These are phyloP conservation scores for Kuschelorhynchus macadamiae DNA, from an alignment of 2,888 invertebrate species.

Conservation along the genomic window DNA sequence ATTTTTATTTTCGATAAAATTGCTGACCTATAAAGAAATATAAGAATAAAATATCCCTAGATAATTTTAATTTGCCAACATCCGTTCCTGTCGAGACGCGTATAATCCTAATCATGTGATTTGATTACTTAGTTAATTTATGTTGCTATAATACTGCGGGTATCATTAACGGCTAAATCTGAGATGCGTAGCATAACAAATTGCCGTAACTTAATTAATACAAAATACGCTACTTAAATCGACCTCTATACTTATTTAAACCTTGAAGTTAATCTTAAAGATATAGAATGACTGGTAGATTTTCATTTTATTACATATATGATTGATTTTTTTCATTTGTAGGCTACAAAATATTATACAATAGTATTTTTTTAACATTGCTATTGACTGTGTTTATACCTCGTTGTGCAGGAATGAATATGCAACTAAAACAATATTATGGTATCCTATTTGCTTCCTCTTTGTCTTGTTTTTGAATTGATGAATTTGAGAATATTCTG, in stretches of 20 bases:
- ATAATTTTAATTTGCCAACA: constrained; percentile 9
- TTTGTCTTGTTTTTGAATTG: too few species aligned
- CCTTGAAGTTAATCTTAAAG: constrained; percentile 9
- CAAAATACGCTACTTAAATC: constrained; percentile 26
- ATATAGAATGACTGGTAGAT: not conserved
- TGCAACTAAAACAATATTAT: too few species aligned
- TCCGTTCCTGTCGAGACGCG: constrained; percentile 6
- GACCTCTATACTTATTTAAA: constrained; percentile 1
- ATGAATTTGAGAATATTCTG: too few species aligned
- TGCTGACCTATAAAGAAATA: too few species aligned
- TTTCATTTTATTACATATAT: not conserved
- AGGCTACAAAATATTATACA: too few species aligned
- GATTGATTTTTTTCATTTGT: too few species aligned
- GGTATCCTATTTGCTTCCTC: too few species aligned
- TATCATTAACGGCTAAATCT: constrained; percentile 29
- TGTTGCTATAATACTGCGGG: constrained; percentile 35
- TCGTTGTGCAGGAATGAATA: too few species aligned
- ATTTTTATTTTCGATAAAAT: too few species aligned
- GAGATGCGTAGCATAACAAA: constrained; percentile 33
- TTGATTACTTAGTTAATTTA: constrained; percentile 16
- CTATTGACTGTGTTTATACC: too few species aligned
- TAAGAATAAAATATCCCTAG: too few species aligned
- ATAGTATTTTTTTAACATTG: too few species aligned
- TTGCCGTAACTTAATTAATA: constrained; percentile 39
- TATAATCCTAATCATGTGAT: constrained; percentile 12